phyloP scores from a whole-genome alignment of 2,113 vertebrate species.

The Saguinus midas region DNA sequence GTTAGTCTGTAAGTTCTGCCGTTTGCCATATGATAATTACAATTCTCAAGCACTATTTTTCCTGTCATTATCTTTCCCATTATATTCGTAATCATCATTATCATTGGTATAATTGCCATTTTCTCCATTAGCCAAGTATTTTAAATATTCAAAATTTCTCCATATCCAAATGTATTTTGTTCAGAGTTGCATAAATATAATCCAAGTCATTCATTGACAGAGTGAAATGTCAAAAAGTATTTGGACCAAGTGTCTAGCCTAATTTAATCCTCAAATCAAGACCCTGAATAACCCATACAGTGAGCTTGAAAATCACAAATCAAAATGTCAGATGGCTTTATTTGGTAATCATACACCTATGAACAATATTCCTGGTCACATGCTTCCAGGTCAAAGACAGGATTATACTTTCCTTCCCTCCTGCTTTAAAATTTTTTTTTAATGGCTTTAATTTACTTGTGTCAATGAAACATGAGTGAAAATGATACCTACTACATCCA shows the following conservation, averaged over 20 bases:
- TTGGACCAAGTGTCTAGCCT: not conserved
- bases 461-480: not conserved
- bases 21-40: not conserved
- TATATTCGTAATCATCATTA: not conserved
- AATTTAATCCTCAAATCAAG: not conserved
- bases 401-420: not conserved
- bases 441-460: not conserved
- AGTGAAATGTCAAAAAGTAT: not conserved
- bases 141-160: not conserved
- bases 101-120: not conserved
- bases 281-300: not conserved
- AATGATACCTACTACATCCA: not conserved
- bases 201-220: not conserved
- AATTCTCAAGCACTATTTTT: not conserved
- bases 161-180: not conserved
- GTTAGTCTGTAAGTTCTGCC: not conserved
- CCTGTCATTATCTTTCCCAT: not conserved
- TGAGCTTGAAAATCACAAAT: slow-evolving; percentile 1
- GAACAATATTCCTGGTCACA: not conserved
- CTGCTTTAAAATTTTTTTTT: not conserved
- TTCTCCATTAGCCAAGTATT: not conserved
- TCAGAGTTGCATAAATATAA: not conserved
- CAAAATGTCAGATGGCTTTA: not conserved
- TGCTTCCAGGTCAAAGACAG: not conserved
- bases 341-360: not conserved